phyloP scores from a whole-genome alignment of 2,113 vertebrate genomes.

The Rhea americana region DNA sequence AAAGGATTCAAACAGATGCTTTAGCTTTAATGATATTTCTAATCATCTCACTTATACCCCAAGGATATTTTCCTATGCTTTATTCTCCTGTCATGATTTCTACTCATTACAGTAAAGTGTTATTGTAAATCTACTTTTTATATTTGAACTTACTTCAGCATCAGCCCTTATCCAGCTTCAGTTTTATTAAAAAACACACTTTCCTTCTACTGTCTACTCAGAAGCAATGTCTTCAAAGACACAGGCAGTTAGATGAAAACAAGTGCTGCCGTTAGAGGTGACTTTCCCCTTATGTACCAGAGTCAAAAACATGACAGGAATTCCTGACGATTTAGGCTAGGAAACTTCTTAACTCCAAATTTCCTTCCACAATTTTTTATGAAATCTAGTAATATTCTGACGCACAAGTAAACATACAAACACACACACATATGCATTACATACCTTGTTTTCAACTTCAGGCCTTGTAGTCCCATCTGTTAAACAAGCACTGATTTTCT shows the following conservation, averaged over 20 bases:
- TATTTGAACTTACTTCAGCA: constrained; percentile 36
- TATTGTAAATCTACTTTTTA: constrained; percentile 54
- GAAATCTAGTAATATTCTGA: neutral
- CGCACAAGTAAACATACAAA: neutral
- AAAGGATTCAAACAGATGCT: constrained; percentile 67
- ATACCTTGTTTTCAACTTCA: neutral
- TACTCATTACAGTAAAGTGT: constrained; percentile 43
- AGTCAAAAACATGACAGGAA: neutral
- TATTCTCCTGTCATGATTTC: constrained; percentile 60
- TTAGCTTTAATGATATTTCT: constrained; percentile 71
- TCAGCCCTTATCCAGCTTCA: neutral
- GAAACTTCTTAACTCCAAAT: neutral
- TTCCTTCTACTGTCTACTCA: neutral
- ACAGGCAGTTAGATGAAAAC: neutral
- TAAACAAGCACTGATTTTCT: neutral
- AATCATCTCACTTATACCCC: constrained; percentile 70
- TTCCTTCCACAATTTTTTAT: neutral
- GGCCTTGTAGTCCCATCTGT: neutral
- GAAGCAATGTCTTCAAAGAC: neutral
- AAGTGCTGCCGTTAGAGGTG: neutral
- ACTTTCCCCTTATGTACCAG: neutral
- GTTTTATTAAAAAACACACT: neutral
- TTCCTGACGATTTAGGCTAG: neutral
- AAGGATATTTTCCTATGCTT: constrained; percentile 65
- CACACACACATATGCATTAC: neutral